These are phyloP conservation scores for Pomatostomus ruficeps DNA, from an alignment of 2,113 vertebrate species.

Conservation along the genomic window DNA sequence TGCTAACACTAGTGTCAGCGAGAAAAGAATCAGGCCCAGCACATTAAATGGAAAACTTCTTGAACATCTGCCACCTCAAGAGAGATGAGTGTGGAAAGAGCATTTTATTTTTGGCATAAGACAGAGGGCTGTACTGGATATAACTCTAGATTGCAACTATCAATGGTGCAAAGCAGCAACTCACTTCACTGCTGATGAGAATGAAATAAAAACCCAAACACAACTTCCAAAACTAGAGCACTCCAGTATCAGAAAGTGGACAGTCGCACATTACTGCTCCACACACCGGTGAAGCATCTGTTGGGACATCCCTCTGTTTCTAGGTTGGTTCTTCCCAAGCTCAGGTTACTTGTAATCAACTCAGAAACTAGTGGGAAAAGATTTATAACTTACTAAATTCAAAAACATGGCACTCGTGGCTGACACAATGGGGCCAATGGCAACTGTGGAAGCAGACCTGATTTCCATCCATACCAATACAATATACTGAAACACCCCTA, in stretches of 20 bases:
- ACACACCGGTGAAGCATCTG: background rate
- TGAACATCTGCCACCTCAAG: background rate
- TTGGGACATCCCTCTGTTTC: background rate
- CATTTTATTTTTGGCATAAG: constrained; percentile 20
- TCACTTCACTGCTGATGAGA: background rate
- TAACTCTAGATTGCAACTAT: background rate
- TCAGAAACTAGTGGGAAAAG: background rate
- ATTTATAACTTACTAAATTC: background rate
- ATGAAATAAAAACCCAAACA: background rate
- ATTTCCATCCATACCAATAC: constrained; percentile 13
- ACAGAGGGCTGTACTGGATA: background rate
- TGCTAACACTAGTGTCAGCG: background rate
- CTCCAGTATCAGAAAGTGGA: background rate
- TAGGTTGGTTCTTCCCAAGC: background rate
- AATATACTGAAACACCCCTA: constrained; percentile 60
- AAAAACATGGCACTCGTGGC: background rate
- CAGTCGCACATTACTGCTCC: background rate
- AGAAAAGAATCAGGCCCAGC: constrained; percentile 30
- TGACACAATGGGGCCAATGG: background rate
- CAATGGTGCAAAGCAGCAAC: background rate
- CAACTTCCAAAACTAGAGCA: background rate
- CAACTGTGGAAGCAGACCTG: constrained; percentile 47
- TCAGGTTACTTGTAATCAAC: background rate
- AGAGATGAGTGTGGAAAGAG: background rate
- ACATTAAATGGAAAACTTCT: constrained; percentile 23